Conservation (phyloP, 1,140 invertebrate species). For the Carposina sasakii region DNA sequence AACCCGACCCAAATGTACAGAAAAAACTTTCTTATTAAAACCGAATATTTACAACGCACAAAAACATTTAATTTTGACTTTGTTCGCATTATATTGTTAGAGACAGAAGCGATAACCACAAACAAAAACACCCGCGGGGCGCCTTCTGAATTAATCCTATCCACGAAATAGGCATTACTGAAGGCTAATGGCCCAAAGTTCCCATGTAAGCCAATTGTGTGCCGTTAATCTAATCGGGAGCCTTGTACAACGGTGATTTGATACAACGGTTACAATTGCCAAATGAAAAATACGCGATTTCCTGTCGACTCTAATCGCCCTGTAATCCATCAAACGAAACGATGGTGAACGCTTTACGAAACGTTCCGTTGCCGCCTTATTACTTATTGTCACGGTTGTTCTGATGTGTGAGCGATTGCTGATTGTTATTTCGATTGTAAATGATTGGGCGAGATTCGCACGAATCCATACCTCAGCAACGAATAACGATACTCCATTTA, state of each 20-base stretch:
- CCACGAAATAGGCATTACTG: slow-evolving; percentile 41
- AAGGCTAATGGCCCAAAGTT: slow-evolving; percentile 49
- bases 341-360: slow-evolving; percentile 38
- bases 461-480: too few species aligned
- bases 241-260: slow-evolving; percentile 53
- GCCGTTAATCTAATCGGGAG: slow-evolving; percentile 58
- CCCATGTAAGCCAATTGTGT: slow-evolving; percentile 60
- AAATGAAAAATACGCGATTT: slow-evolving; percentile 64
- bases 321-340: slow-evolving; percentile 57
- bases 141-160: slow-evolving; percentile 51
- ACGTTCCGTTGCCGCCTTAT: slow-evolving; percentile 32
- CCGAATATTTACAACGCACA: too few species aligned
- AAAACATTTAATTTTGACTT: slow-evolving; percentile 33
- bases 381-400: slow-evolving; percentile 41
- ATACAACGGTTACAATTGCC: slow-evolving; percentile 48
- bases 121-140: slow-evolving; percentile 39
- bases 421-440: too few species aligned
- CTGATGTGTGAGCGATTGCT: slow-evolving; percentile 30
- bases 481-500: too few species aligned
- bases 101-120: slow-evolving; percentile 44
- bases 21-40: too few species aligned
- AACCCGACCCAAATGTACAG: too few species aligned
- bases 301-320: slow-evolving; percentile 52
- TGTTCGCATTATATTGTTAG: slow-evolving; percentile 37
- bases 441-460: too few species aligned